Conservation (phyloP, 2,888 invertebrate species). For the Caenorhabditis sp. region DNA sequence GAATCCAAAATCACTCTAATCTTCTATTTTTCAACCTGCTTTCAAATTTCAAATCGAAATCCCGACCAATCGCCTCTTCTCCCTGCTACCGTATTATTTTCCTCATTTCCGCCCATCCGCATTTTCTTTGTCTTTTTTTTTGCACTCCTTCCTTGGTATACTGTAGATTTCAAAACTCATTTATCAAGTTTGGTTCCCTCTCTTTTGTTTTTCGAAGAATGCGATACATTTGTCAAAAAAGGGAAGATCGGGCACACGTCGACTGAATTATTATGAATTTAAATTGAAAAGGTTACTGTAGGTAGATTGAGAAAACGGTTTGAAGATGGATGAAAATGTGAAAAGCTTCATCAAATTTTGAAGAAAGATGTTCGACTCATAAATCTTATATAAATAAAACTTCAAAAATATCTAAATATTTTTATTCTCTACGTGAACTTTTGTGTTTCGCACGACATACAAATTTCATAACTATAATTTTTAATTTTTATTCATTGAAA, state of each 20-base stretch:
- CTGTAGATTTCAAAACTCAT: neutral
- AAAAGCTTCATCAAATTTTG: no score
- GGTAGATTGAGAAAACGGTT: neutral
- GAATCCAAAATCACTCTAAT: neutral
- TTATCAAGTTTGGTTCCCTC: neutral
- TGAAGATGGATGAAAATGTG: no score
- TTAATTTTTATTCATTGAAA: no score
- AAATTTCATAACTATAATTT: no score
- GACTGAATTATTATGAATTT: neutral
- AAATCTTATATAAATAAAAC: no score
- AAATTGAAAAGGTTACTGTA: neutral
- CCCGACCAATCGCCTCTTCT: neutral
- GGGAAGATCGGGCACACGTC: neutral
- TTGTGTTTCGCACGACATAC: no score
- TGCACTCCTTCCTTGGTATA: neutral
- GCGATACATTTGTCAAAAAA: neutral
- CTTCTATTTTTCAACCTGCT: neutral
- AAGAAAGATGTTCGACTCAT: no score
- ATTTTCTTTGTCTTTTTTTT: neutral
- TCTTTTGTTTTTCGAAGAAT: neutral
- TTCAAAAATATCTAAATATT: no score
- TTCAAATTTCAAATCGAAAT: neutral
- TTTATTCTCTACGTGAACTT: no score
- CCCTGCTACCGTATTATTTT: neutral
- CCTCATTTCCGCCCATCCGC: slow-evolving; percentile 2